These are phyloP conservation scores for Conopomorpha cramerella DNA, from an alignment of 1,140 invertebrate genomes.

Conservation along the genomic window DNA sequence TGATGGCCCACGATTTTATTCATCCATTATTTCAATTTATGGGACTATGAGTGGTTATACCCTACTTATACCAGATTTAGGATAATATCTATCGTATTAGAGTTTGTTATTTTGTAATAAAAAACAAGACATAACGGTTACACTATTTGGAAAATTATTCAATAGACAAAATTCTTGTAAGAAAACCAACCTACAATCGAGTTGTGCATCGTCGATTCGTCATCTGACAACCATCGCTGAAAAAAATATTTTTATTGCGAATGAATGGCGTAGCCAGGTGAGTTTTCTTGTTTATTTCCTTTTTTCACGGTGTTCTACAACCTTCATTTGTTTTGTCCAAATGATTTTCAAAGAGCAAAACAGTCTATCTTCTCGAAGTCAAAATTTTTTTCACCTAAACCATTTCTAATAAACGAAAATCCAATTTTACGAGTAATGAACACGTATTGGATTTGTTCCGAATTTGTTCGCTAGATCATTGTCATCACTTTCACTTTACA, in stretches of 20 bases:
- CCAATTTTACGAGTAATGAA: conserved; percentile 53
- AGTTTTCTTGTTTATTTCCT: conserved; percentile 58
- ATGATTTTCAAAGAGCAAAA: conserved; percentile 50
- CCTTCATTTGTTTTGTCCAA: conserved; percentile 55
- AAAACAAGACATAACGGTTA: too few species aligned
- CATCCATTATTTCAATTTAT: too few species aligned
- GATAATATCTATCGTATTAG: too few species aligned
- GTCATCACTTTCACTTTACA: conserved; percentile 59
- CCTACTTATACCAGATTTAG: too few species aligned
- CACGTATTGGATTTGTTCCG: conserved; percentile 57
- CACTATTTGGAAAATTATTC: too few species aligned
- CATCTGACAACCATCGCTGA: too few species aligned
- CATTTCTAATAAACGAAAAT: conserved; percentile 47
- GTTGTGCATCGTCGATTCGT: too few species aligned
- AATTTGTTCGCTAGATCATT: conserved; percentile 57
- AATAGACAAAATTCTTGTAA: too few species aligned
- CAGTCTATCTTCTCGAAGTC: conserved; percentile 47
- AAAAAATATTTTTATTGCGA: conserved; percentile 58
- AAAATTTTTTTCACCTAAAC: conserved; percentile 46
- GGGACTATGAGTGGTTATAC: too few species aligned
- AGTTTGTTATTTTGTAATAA: too few species aligned
- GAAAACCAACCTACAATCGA: too few species aligned
- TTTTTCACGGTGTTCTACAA: conserved; percentile 49
- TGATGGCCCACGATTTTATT: too few species aligned
- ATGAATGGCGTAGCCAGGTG: conserved; percentile 60